A percentile compares a stretch with the other conserved stretches of the same genome.
phyloP scores from a whole-genome alignment of 1,140 invertebrate genomes.

The Babylonia areolata region DNA sequence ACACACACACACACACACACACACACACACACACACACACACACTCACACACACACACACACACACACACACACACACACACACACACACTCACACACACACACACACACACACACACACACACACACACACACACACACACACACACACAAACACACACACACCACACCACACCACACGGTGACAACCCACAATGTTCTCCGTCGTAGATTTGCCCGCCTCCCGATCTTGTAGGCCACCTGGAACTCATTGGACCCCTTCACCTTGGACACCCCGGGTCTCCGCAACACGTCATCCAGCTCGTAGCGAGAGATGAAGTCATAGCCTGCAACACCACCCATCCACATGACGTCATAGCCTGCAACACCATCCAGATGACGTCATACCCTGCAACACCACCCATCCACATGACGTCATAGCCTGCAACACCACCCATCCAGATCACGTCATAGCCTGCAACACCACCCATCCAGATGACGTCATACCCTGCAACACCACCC shows the following conservation, averaged over 20 bases:
- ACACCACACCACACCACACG: not conserved
- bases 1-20: no score
- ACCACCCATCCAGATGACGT: no score
- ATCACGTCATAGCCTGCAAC: no score
- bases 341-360: not conserved
- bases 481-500: no score
- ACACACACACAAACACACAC: not conserved
- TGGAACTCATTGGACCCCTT: constrained; percentile 55
- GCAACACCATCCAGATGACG: no score
- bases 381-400: no score
- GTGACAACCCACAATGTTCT: constrained; percentile 48
- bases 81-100: not conserved
- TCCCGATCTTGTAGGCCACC: constrained; percentile 53
- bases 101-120: constrained; percentile 11
- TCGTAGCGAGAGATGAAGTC: constrained; percentile 59
- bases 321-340: constrained; percentile 47
- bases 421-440: no score
- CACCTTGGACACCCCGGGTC: constrained; percentile 50
- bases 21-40: no score
- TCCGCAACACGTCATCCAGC: constrained; percentile 45
- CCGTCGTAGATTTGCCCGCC: constrained; percentile 48
- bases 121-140: not conserved
- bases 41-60: no score
- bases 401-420: no score
- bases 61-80: no score